A percentile compares a stretch with the other conserved stretches of the same genome.
These are phyloP conservation scores for Eudemis profundana DNA, from an alignment of 2,888 invertebrate species.

Conservation along the genomic window DNA sequence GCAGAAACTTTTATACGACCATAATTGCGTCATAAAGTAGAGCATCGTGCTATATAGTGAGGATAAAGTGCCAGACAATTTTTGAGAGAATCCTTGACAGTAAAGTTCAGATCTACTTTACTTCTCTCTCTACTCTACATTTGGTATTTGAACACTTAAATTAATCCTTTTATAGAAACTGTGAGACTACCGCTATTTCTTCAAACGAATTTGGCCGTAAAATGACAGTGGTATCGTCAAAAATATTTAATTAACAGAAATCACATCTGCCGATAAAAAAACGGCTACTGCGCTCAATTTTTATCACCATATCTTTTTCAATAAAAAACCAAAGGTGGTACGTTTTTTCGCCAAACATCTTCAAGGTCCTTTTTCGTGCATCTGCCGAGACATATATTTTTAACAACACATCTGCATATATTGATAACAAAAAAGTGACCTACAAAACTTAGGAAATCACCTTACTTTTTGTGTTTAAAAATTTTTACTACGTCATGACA, in stretches of 20 bases:
- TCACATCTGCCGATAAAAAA: conserved; percentile 40
- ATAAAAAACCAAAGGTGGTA: conserved; percentile 72
- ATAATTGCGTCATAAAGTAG: too few species aligned
- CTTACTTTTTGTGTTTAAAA: conserved; percentile 51
- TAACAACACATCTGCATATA: conserved; percentile 81
- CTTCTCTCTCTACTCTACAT: too few species aligned
- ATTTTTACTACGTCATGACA: conserved; percentile 48
- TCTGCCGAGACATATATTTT: conserved; percentile 78
- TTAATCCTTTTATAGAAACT: neutral
- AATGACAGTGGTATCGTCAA: conserved; percentile 23
- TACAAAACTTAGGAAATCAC: conserved; percentile 73
- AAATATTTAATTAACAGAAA: conserved; percentile 38
- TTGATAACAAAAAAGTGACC: conserved; percentile 83
- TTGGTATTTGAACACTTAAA: neutral
- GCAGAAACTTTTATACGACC: too few species aligned
- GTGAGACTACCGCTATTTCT: neutral
- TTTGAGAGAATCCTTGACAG: too few species aligned
- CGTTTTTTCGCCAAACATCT: conserved; percentile 71
- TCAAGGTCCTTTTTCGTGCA: conserved; percentile 75
- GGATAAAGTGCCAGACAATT: too few species aligned
- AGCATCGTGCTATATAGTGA: too few species aligned
- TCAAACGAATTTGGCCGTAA: neutral
- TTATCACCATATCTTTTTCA: conserved; percentile 48
- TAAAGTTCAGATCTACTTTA: too few species aligned
- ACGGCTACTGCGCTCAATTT: conserved; percentile 33